phyloP scores from a whole-genome alignment of 2,113 vertebrate genomes.

The Rattus rattus region DNA sequence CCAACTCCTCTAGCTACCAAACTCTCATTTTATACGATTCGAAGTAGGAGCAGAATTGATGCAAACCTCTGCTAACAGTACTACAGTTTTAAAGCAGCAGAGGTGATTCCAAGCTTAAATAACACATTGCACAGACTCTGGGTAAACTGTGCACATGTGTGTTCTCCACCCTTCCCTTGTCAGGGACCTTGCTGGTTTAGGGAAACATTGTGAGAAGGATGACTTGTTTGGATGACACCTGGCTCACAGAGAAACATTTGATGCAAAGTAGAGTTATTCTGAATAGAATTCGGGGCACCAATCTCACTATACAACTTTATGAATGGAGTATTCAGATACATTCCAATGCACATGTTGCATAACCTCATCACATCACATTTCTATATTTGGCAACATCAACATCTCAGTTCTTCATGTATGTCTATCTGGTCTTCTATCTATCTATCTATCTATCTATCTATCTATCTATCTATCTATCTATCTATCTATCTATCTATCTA shows the following conservation, averaged over 20 bases:
- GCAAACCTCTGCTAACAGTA: neutral
- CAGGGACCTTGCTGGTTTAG: neutral
- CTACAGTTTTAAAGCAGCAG: neutral
- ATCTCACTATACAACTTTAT: neutral
- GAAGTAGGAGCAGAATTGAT: neutral
- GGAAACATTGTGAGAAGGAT: neutral
- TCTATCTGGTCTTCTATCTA: neutral
- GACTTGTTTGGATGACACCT: neutral
- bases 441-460: neutral
- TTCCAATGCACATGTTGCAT: neutral
- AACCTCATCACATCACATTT: neutral
- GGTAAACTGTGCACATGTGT: neutral
- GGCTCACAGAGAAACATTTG: neutral
- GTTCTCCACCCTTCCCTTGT: neutral
- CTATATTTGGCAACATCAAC: neutral
- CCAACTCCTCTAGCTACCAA: neutral
- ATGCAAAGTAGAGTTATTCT: neutral
- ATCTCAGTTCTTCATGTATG: neutral
- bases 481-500: neutral
- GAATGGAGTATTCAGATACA: neutral
- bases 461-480: neutral
- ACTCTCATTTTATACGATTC: neutral
- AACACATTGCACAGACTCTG: neutral
- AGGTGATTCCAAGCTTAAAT: neutral
- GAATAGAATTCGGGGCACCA: neutral